phyloP scores from a whole-genome alignment of 2,888 invertebrate species.

The Baronia brevicornis region DNA sequence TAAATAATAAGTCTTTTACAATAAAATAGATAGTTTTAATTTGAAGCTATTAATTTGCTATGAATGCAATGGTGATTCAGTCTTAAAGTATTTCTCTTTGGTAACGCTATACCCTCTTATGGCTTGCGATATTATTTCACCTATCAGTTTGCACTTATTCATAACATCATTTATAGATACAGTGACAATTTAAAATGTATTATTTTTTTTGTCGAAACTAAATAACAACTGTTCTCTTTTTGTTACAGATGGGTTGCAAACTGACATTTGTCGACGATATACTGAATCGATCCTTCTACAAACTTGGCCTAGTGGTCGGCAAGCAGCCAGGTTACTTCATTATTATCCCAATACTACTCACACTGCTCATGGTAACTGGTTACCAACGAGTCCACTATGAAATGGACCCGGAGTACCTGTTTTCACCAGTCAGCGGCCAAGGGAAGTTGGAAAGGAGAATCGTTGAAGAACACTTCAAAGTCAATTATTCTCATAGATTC shows the following conservation, averaged over 20 bases:
- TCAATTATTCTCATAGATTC: slow-evolving; percentile 90
- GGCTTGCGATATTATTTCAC: too few relatives aligned
- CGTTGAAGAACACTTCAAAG: slow-evolving; percentile 89
- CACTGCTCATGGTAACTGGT: slow-evolving; percentile 89
- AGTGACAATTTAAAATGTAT: too few relatives aligned
- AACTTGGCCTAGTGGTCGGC: slow-evolving; percentile 86
- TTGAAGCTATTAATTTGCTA: too few relatives aligned
- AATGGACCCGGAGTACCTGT: slow-evolving; percentile 95
- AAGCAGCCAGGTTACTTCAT: slow-evolving; percentile 91
- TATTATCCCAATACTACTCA: slow-evolving; percentile 88
- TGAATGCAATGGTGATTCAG: too few relatives aligned
- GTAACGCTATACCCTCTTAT: too few relatives aligned
- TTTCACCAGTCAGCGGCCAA: slow-evolving; percentile 91
- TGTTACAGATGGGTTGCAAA: slow-evolving; percentile 82
- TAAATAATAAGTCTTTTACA: too few relatives aligned
- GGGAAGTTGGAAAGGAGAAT: slow-evolving; percentile 88
- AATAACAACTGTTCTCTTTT: slow-evolving; percentile 17
- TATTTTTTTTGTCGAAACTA: not conserved
- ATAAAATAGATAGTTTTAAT: too few relatives aligned
- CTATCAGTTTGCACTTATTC: too few relatives aligned
- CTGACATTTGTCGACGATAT: slow-evolving; percentile 86
- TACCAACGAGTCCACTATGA: slow-evolving; percentile 91
- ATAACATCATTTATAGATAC: too few relatives aligned
- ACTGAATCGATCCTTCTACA: slow-evolving; percentile 87
- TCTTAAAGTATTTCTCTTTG: too few relatives aligned